Evolutionary conservation across 2,888 invertebrate species (phyloP).

Genomic region (Corbicula japonica): DNA sequence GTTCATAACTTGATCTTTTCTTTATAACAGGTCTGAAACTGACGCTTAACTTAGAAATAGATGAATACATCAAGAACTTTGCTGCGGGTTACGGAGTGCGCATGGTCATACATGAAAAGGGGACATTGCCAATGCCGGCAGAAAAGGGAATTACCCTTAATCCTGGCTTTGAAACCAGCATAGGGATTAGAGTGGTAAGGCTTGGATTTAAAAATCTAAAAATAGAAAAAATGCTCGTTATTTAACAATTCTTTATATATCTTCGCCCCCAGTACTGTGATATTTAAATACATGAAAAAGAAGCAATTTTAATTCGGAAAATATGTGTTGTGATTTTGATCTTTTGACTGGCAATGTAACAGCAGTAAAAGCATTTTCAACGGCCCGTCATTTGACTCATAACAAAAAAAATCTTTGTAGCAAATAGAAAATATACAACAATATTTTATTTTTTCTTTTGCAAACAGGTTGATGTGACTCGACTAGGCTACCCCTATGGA

Average conservation of each 20-base stretch:
- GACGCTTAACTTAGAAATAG: constrained; percentile 66
- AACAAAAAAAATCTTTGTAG: too few relatives aligned
- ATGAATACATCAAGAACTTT: constrained; percentile 67
- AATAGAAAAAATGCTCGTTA: background rate
- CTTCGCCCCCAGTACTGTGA: background rate
- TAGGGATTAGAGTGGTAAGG: constrained; percentile 66
- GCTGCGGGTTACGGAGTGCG: constrained; percentile 69
- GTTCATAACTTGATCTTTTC: background rate
- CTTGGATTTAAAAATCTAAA: background rate
- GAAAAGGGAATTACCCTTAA: constrained; percentile 68
- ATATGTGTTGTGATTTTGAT: background rate
- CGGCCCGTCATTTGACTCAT: too few relatives aligned
- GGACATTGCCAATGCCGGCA: constrained; percentile 68
- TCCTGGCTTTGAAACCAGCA: constrained; percentile 64
- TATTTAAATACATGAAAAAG: too few relatives aligned
- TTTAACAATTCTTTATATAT: background rate
- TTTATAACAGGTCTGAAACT: constrained; percentile 62
- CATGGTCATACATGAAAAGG: constrained; percentile 68
- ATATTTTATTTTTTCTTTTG: too few relatives aligned
- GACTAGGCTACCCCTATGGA: too few relatives aligned
- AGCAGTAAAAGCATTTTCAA: too few relatives aligned
- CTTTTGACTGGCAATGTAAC: background rate
- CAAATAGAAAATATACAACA: too few relatives aligned
- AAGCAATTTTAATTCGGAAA: too few relatives aligned
- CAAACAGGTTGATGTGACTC: too few relatives aligned